These are phyloP conservation scores for Helostoma temminkii DNA, from an alignment of 2,797 vertebrate genomes.

Conservation along the genomic window DNA sequence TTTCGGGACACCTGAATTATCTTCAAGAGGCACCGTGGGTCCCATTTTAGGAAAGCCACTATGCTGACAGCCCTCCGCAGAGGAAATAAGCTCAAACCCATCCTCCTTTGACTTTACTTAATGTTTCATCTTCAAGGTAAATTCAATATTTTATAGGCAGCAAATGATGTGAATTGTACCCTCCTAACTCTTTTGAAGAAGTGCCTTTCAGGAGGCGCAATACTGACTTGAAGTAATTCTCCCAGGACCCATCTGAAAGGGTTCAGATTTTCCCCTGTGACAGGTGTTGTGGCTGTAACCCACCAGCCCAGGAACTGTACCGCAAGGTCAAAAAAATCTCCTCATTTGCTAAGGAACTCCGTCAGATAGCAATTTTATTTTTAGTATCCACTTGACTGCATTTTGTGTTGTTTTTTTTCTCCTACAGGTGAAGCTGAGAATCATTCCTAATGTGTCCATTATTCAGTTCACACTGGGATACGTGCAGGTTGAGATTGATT, in stretches of 20 bases:
- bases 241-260: slow-evolving; percentile 53
- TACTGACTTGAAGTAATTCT: slow-evolving; percentile 68
- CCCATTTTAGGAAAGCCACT: slow-evolving; percentile 58
- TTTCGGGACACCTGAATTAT: slow-evolving; percentile 81
- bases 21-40: slow-evolving; percentile 55
- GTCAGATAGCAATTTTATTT: slow-evolving; percentile 61
- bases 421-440: slow-evolving; percentile 69
- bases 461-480: slow-evolving; percentile 36
- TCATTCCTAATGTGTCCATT: slow-evolving; percentile 42
- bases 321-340: slow-evolving; percentile 79
- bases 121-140: slow-evolving; percentile 85
- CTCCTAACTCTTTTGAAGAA: slow-evolving; percentile 53
- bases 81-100: slow-evolving; percentile 59
- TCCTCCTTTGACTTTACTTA: slow-evolving; percentile 73
- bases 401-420: slow-evolving; percentile 22
- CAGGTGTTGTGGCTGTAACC: slow-evolving; percentile 69
- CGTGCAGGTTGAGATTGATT: slow-evolving; percentile 43
- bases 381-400: slow-evolving; percentile 49
- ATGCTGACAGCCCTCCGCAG: slow-evolving; percentile 61
- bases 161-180: slow-evolving; percentile 14
- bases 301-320: slow-evolving; percentile 73
- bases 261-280: slow-evolving; percentile 42
- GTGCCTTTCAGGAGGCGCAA: slow-evolving; percentile 43
- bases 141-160: slow-evolving; percentile 49
- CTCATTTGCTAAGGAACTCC: slow-evolving; percentile 44